Conservation (phyloP, 2,113 vertebrate species). For the Corythornis cristatus region DNA sequence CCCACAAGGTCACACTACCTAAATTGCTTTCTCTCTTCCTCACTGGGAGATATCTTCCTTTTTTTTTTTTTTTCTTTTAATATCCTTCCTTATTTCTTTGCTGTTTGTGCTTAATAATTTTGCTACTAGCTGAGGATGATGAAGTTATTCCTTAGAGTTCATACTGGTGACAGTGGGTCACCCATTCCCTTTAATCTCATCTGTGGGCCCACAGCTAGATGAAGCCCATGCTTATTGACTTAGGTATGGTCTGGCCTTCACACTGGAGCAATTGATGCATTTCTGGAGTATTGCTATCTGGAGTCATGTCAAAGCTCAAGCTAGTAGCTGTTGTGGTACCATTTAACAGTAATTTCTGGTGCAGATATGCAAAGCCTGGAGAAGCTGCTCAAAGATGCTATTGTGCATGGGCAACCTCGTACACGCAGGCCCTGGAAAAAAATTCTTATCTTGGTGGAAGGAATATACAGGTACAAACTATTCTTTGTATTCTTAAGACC, state of each 20-base stretch:
- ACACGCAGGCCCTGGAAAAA: constrained; percentile 98
- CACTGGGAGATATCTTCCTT: background rate
- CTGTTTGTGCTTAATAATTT: background rate
- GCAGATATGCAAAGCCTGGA: constrained; percentile 98
- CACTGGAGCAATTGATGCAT: background rate
- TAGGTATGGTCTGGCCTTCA: background rate
- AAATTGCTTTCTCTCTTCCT: background rate
- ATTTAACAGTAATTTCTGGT: constrained; percentile 66
- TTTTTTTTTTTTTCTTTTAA: too few relatives aligned
- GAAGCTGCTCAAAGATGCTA: constrained; percentile 94
- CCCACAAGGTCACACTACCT: background rate
- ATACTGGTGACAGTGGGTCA: too few relatives aligned
- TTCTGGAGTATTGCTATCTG: constrained; percentile 30
- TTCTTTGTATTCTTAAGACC: constrained; percentile 21
- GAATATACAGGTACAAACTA: constrained; percentile 91
- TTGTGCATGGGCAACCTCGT: constrained; percentile 93
- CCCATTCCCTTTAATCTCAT: background rate
- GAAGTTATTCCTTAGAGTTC: background rate
- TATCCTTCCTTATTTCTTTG: background rate
- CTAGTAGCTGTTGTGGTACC: constrained; percentile 45
- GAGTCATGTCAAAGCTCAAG: constrained; percentile 31
- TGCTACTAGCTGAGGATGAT: background rate
- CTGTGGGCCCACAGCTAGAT: background rate
- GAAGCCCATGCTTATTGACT: background rate
- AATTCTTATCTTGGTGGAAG: constrained; percentile 96